Conservation (phyloP, 2,797 vertebrate species). For the Sus cebifrons region DNA sequence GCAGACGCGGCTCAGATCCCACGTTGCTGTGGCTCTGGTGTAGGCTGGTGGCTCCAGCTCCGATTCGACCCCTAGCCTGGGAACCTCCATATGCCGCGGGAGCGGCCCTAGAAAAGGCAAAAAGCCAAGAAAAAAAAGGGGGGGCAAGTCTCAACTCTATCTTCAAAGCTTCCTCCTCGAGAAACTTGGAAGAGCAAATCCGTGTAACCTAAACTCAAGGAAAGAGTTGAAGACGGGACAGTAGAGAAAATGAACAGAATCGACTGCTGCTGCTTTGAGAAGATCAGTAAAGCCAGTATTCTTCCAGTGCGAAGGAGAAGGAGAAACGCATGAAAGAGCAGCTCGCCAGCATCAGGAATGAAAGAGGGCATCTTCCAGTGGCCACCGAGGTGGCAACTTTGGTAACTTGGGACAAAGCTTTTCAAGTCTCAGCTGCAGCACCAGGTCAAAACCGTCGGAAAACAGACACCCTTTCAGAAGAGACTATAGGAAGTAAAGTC, state of each 20-base stretch:
- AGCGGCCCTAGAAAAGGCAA: no score
- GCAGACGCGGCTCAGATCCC: no score
- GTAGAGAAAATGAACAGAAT: background rate
- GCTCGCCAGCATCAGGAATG: background rate
- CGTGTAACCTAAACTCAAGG: background rate
- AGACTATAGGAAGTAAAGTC: background rate
- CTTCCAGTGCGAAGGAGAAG: background rate
- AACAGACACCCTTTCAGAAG: background rate
- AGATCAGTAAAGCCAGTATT: background rate
- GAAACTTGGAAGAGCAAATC: background rate
- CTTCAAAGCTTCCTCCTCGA: background rate
- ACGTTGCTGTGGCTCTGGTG: no score
- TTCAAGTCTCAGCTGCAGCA: background rate
- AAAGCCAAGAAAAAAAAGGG: no score
- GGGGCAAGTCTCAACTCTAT: background rate
- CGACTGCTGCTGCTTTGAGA: background rate
- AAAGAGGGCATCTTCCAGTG: background rate
- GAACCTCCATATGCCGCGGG: no score
- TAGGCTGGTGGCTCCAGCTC: no score
- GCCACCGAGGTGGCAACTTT: background rate
- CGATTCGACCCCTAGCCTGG: no score
- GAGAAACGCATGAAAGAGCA: background rate
- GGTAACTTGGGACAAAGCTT: background rate
- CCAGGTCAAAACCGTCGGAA: conserved; percentile 3
- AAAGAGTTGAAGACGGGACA: background rate